Evolutionary conservation across 2,888 invertebrate species (phyloP), one percentile per base, ranked within the genome.

Genomic region (Stratiomys singularior): DNA sequence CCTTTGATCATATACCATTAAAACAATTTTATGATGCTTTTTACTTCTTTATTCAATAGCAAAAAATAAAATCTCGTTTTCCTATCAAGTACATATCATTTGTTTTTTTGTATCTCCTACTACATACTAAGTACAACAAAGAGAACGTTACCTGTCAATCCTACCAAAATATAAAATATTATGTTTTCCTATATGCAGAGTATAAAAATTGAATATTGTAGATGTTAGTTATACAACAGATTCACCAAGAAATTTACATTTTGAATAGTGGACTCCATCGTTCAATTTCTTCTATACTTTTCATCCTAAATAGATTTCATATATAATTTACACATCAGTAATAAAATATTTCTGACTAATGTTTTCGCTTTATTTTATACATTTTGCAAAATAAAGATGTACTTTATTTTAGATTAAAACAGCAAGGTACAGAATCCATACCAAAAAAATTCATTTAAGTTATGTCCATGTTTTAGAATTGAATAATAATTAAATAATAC

Each of bases 111-210:
- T 67, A 67, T 67, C 44, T 46, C n/a, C 46, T 67, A 44, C 67
- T 23, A 67, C 52, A 18, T 52, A 52, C 67, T 67, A 67, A 67
- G 67, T 67, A 67, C 67, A 67, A 67, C 67, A 67, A 67, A 46
- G 28, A 64, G 30, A 64, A 67, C 67, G 3, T 67, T 67, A 23
- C 46, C n/a, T 67, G 46, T 67, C 23, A 27, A 67, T 44, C 21
- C 46, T 67, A 67, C 27, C 44, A 67, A 67, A 67, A 67, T 67
- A 67, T 67, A 67, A 25, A 60, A 25, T n/a, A 67, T 21, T 37
- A 15, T 46, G 21, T 27, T 67, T 44, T 21, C 13, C 46, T 67
- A 21, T 67, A 30, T 64, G 13, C 52, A 64, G 67, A 67, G 67
- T 67, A 67, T 46, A 67, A 67, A 67, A 46, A 64, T 64, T 64